Evolutionary conservation across 2,888 invertebrate genomes (phyloP).

Genomic region (Himalopsyche japonica): DNA sequence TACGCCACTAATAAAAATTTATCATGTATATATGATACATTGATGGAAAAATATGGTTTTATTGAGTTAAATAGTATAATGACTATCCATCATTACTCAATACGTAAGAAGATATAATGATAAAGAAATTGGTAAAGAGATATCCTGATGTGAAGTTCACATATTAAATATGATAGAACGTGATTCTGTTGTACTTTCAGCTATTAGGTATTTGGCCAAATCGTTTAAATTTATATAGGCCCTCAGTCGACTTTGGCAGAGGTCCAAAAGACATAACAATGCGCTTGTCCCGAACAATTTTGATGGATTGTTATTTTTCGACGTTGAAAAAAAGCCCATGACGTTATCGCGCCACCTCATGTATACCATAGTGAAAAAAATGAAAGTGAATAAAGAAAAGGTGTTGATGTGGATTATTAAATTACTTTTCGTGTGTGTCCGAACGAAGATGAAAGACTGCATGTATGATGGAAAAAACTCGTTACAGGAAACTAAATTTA

Average conservation of each 20-base stretch:
- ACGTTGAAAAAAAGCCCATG: background rate
- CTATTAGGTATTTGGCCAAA: background rate
- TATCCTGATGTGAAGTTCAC: background rate
- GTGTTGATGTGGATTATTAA: background rate
- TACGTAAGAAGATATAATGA: too few species aligned
- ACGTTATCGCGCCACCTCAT: background rate
- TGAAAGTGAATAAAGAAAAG: background rate
- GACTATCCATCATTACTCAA: too few species aligned
- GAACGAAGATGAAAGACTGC: background rate
- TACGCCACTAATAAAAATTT: too few species aligned
- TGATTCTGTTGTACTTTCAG: background rate
- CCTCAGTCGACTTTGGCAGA: background rate
- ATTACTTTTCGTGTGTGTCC: background rate
- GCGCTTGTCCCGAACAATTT: background rate
- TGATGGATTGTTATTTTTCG: constrained; percentile 12
- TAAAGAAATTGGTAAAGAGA: background rate
- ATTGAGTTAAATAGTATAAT: too few species aligned
- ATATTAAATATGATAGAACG: background rate
- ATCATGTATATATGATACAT: too few species aligned
- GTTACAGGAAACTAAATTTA: background rate
- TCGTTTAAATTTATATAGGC: background rate
- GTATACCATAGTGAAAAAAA: background rate
- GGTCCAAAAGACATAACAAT: background rate
- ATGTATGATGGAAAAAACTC: background rate
- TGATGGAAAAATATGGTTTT: too few species aligned